Evolutionary conservation across 2,113 vertebrate species (phyloP).

Genomic region (Perca flavescens): DNA sequence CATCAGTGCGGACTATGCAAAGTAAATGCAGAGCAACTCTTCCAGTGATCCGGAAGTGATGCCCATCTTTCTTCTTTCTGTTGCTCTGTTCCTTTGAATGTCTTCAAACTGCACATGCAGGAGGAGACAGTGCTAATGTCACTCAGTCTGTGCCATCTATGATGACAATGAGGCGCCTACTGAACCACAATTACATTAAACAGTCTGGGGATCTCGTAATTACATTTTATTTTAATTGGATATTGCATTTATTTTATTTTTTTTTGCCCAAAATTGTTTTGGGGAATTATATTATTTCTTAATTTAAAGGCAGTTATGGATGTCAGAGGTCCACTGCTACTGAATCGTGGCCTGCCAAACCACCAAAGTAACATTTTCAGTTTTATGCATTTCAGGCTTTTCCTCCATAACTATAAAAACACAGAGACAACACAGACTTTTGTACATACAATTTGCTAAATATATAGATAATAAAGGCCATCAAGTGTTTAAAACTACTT

Average conservation of each 20-base stretch:
- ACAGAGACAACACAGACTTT: background rate
- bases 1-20: background rate
- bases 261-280: background rate
- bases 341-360: conserved; percentile 1
- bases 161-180: conserved; percentile 33
- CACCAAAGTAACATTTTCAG: conserved; percentile 15
- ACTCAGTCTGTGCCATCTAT: background rate
- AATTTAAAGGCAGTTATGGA: conserved; percentile 19
- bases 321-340: conserved; percentile 5
- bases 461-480: background rate
- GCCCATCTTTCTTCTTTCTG: background rate
- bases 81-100: background rate
- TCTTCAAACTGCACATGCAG: background rate
- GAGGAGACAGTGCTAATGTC: conserved; percentile 4
- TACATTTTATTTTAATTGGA: conserved; percentile 15
- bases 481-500: background rate
- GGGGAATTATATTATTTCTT: background rate
- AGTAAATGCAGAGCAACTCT: background rate
- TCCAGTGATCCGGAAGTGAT: background rate
- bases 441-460: no score
- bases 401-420: background rate
- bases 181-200: conserved; percentile 31
- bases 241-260: conserved; percentile 9
- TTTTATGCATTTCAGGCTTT: background rate
- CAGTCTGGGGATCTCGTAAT: conserved; percentile 23